Evolutionary conservation across 1,140 invertebrate species (phyloP).

Genomic region (Aphelinus certus): DNA sequence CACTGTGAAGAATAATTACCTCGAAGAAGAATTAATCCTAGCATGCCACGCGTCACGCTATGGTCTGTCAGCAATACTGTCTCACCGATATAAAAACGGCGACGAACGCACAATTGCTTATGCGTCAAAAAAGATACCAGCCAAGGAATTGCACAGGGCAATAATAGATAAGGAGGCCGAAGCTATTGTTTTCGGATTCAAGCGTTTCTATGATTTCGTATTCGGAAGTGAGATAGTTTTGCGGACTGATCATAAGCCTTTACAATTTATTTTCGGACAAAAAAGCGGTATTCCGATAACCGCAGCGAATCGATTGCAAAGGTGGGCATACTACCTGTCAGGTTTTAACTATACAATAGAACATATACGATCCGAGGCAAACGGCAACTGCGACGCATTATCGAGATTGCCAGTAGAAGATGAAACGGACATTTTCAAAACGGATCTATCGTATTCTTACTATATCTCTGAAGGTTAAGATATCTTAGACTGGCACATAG

Average conservation of each 20-base stretch:
- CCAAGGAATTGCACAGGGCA: conserved; percentile 9
- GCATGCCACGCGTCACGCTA: conserved; percentile 55
- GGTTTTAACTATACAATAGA: conserved; percentile 3
- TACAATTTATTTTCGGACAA: conserved; percentile 37
- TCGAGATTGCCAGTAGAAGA: conserved; percentile 22
- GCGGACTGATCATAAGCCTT: conserved; percentile 57
- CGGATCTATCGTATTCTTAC: too few relatives aligned
- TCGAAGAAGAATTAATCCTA: conserved; percentile 43
- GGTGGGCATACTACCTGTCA: too few relatives aligned
- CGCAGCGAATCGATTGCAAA: conserved; percentile 4
- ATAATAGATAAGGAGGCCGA: conserved; percentile 18
- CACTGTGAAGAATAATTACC: conserved; percentile 30
- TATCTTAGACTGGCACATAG: too few relatives aligned
- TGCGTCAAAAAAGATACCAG: conserved; percentile 19
- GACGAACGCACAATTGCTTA: conserved; percentile 16
- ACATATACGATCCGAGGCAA: not conserved
- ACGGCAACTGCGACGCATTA: conserved; percentile 4
- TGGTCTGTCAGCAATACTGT: conserved; percentile 54
- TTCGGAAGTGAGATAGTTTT: conserved; percentile 57
- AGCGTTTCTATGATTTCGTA: conserved; percentile 59
- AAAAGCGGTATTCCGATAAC: conserved; percentile 39
- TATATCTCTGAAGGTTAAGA: too few relatives aligned
- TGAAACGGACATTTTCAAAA: not conserved
- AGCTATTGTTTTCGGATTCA: conserved; percentile 37
- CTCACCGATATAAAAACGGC: conserved; percentile 48